phyloP scores from a whole-genome alignment of 2,888 invertebrate genomes.

The Yponomeuta evonymella region DNA sequence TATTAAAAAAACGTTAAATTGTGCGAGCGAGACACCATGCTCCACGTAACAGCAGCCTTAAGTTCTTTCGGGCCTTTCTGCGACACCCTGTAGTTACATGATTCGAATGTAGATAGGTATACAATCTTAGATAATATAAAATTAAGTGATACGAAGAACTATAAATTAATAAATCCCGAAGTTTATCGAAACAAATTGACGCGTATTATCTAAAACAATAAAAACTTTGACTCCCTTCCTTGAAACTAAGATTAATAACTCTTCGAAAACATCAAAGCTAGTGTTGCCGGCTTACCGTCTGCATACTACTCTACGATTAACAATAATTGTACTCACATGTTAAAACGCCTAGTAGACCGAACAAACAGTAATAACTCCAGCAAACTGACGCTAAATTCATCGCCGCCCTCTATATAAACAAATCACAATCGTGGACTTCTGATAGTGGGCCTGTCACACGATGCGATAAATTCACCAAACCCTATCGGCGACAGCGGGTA shows the following conservation, averaged over 20 bases:
- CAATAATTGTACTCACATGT: neutral
- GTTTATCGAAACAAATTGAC: too few relatives aligned
- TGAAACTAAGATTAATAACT: neutral
- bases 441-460: neutral
- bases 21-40: too few relatives aligned
- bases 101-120: too few relatives aligned
- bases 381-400: neutral
- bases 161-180: too few relatives aligned
- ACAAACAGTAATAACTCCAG: neutral
- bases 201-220: too few relatives aligned
- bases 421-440: neutral
- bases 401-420: neutral
- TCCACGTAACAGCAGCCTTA: too few relatives aligned
- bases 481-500: neutral
- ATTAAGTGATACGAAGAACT: too few relatives aligned
- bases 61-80: too few relatives aligned
- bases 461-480: neutral
- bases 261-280: neutral
- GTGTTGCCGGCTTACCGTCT: neutral
- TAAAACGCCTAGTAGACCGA: neutral
- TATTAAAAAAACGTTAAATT: too few relatives aligned
- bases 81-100: too few relatives aligned
- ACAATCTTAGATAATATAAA: too few relatives aligned
- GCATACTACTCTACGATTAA: neutral
- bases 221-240: too few relatives aligned